These are phyloP conservation scores for Brachymystax lenok DNA, from an alignment of 2,797 vertebrate genomes.

Conservation along the genomic window DNA sequence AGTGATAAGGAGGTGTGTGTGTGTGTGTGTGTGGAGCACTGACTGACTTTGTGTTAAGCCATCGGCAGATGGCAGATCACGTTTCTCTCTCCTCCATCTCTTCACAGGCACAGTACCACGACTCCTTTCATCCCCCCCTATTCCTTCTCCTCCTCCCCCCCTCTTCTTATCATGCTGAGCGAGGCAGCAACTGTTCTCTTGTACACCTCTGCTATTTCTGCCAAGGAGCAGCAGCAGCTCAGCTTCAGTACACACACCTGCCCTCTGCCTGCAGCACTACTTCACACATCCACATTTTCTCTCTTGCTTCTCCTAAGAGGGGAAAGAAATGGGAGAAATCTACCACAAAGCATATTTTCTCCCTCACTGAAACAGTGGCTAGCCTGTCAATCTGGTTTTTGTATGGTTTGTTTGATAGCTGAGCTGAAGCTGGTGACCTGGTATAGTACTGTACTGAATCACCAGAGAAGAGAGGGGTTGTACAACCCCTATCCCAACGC, in stretches of 20 bases:
- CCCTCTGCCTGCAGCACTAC: not conserved
- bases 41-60: conserved; percentile 23
- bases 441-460: not conserved
- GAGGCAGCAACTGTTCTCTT: conserved; percentile 41
- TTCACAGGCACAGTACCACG: not conserved
- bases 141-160: not conserved
- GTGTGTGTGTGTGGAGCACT: conserved; percentile 10
- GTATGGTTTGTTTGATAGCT: conserved; percentile 49
- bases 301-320: conserved; percentile 33
- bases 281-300: conserved; percentile 39
- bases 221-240: conserved; percentile 37
- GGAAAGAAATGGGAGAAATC: too few species aligned
- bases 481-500: too few species aligned
- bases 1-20: conserved; percentile 22
- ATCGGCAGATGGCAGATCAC: conserved; percentile 72
- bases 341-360: conserved; percentile 1
- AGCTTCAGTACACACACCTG: not conserved
- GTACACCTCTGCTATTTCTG: conserved; percentile 29
- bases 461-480: not conserved
- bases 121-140: not conserved
- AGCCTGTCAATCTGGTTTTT: conserved; percentile 53
- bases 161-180: not conserved
- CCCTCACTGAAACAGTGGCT: conserved; percentile 26
- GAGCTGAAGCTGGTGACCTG: conserved; percentile 14
- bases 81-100: conserved; percentile 26